Conservation (phyloP, 30 jellyfish, hydroid and myxozoan species). For the Cassiopea xamachana region DNA sequence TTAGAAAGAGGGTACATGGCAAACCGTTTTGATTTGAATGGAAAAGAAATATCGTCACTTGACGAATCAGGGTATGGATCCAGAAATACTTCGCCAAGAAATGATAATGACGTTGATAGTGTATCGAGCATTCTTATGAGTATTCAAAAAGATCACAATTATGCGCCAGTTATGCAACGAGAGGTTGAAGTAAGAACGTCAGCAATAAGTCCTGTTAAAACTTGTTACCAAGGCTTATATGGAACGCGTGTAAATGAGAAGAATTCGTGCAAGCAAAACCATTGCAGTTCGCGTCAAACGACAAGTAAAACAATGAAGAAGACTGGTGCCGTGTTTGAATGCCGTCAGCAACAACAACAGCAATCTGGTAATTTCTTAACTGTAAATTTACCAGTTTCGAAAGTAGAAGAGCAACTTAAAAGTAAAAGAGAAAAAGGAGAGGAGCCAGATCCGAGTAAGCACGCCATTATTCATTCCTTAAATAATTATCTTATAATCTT, state of each 20-base stretch:
- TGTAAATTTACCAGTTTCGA: conserved; percentile 37
- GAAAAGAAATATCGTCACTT: conserved; percentile 41
- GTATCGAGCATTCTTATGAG: conserved; percentile 15
- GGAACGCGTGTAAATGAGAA: neutral
- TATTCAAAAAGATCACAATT: conserved; percentile 55
- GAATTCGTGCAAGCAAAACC: neutral
- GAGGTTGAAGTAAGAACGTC: conserved; percentile 55
- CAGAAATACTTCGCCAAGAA: neutral
- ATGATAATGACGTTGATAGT: neutral
- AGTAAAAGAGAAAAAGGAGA: conserved; percentile 33
- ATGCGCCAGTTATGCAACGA: conserved; percentile 64
- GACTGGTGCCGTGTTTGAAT: conserved; percentile 16
- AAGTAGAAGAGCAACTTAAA: conserved; percentile 49
- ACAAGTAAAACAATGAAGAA: conserved; percentile 34
- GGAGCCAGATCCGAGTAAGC: conserved; percentile 54
- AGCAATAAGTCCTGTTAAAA: conserved; percentile 37
- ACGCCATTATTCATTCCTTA: neutral
- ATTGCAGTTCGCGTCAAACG: neutral
- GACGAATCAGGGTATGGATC: conserved; percentile 47
- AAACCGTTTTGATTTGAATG: conserved; percentile 35
- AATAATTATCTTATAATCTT: neutral
- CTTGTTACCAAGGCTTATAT: neutral
- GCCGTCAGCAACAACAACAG: neutral
- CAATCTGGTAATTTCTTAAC: conserved; percentile 4
- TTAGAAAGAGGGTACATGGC: conserved; percentile 25